Evolutionary conservation across 2,888 invertebrate species (phyloP).

Genomic region (Hipparchia sbordonii): DNA sequence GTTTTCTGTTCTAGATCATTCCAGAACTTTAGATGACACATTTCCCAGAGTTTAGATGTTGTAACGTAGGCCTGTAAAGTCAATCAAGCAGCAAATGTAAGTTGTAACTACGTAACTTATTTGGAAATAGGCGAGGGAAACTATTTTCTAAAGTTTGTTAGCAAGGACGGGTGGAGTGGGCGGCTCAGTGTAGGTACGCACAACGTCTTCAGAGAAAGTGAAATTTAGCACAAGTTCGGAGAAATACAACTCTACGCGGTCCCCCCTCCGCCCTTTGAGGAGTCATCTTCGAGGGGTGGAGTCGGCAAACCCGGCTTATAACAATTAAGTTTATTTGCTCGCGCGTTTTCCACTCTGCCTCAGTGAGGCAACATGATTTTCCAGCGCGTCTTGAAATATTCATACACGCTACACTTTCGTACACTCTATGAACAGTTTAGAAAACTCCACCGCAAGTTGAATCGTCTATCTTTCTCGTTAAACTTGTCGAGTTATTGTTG

Average conservation of each 20-base stretch:
- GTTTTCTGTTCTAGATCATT: not conserved
- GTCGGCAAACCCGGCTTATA: constrained; percentile 76
- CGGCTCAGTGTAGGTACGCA: constrained; percentile 74
- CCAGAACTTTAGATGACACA: not conserved
- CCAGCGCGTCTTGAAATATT: constrained; percentile 17
- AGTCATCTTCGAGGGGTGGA: constrained; percentile 60
- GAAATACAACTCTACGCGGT: constrained; percentile 72
- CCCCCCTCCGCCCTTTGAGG: constrained; percentile 58
- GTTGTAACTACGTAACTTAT: constrained; percentile 36
- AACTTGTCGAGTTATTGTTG: not conserved
- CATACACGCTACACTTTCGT: constrained; percentile 11
- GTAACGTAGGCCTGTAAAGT: constrained; percentile 15
- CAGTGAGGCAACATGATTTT: constrained; percentile 31
- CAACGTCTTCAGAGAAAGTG: constrained; percentile 81
- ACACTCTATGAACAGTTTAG: constrained; percentile 9
- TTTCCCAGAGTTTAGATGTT: not conserved
- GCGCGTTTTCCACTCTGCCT: constrained; percentile 66
- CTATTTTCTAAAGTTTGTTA: constrained; percentile 66
- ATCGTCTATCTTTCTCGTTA: not conserved
- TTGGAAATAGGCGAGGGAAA: constrained; percentile 54
- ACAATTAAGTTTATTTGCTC: constrained; percentile 81
- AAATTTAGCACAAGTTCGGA: constrained; percentile 82
- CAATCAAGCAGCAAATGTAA: constrained; percentile 13
- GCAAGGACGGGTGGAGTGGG: constrained; percentile 61
- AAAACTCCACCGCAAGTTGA: not conserved